phyloP scores from a whole-genome alignment of 2,113 vertebrate species.

The Suricata suricatta region DNA sequence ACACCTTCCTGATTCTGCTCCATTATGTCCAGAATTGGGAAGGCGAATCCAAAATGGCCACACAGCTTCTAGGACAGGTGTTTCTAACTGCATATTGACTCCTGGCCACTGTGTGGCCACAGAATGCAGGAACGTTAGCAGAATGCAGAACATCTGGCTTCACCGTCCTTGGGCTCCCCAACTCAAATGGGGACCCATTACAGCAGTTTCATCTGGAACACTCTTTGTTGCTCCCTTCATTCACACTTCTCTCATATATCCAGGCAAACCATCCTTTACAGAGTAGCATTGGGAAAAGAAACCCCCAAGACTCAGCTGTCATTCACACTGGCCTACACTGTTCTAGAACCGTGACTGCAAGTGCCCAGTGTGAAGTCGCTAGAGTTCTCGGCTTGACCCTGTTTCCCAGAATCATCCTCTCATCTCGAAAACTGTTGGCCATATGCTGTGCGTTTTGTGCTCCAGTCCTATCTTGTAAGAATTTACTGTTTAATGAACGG shows the following conservation, averaged over 20 bases:
- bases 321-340: neutral
- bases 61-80: neutral
- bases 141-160: neutral
- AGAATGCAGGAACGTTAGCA: neutral
- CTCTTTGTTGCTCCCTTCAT: constrained; percentile 1
- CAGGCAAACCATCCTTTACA: neutral
- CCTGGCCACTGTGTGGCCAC: rapidly evolving
- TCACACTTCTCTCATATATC: neutral
- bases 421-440: neutral
- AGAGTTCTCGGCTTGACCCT: neutral
- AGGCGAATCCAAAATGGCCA: neutral
- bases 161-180: neutral
- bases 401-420: neutral
- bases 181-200: neutral
- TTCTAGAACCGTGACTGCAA: neutral
- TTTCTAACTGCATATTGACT: neutral
- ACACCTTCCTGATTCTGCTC: neutral
- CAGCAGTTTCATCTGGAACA: neutral
- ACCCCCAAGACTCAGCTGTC: neutral
- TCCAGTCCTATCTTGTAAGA: constrained; percentile 69
- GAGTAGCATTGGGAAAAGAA: neutral
- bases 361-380: neutral
- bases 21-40: neutral
- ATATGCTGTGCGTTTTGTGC: neutral
- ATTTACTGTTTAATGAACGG: constrained; percentile 80